These are phyloP conservation scores for Cichlasoma orientale DNA, from an alignment of 2,797 vertebrate genomes.

Conservation along the genomic window DNA sequence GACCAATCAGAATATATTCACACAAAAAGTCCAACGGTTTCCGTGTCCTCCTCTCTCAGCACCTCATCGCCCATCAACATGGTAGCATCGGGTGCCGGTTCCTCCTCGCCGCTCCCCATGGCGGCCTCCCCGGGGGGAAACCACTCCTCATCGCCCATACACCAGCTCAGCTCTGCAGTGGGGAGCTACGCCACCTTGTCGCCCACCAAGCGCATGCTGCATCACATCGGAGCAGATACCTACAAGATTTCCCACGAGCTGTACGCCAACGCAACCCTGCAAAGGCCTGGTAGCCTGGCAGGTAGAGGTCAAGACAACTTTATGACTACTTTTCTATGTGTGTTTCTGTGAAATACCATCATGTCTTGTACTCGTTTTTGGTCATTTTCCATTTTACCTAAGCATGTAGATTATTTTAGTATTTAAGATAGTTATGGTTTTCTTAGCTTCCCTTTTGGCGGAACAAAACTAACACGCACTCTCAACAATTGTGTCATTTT, in stretches of 20 bases:
- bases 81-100: conserved; percentile 82
- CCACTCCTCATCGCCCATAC: conserved; percentile 88
- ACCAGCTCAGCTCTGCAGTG: conserved; percentile 92
- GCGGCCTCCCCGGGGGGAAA: conserved; percentile 76
- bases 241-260: conserved; percentile 97
- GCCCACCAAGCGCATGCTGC: conserved; percentile 95
- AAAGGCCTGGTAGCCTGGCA: conserved; percentile 96
- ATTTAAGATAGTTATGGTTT: not conserved
- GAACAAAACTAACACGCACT: not conserved
- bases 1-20: not conserved
- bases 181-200: conserved; percentile 97
- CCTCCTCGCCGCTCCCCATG: conserved; percentile 90
- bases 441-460: too few species aligned
- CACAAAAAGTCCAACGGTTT: not conserved
- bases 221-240: conserved; percentile 84
- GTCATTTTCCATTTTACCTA: not conserved
- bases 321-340: conserved; percentile 27
- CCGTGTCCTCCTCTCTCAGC: conserved; percentile 66
- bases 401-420: not conserved
- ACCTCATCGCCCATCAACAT: conserved; percentile 98
- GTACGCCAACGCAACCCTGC: conserved; percentile 93
- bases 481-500: not conserved
- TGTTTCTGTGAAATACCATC: conserved; percentile 14
- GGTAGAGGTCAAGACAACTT: conserved; percentile 80
- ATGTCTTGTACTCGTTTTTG: not conserved